Conservation (phyloP, 2,888 invertebrate species). For the Caenorhabditis sulstoni region DNA sequence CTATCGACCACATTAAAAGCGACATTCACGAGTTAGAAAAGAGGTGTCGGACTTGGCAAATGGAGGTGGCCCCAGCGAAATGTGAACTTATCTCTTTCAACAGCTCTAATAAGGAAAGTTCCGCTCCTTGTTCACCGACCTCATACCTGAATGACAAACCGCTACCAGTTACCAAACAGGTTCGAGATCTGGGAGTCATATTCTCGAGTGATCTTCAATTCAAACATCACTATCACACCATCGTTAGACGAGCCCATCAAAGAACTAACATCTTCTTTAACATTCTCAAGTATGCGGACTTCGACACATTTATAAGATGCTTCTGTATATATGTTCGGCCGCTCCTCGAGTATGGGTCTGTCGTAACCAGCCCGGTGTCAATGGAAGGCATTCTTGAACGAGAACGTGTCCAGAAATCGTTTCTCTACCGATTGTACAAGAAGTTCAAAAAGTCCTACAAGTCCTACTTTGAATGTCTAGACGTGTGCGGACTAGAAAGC, state of each 20-base stretch:
- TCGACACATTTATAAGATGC: background rate
- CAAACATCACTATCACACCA: background rate
- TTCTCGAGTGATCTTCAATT: too few species aligned
- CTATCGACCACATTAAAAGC: too few species aligned
- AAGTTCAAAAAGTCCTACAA: background rate
- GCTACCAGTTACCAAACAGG: too few species aligned
- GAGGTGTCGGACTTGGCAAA: too few species aligned
- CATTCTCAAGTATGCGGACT: background rate
- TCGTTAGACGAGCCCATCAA: background rate
- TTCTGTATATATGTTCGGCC: constrained; percentile 1
- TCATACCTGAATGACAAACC: too few species aligned
- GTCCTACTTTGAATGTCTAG: too few species aligned
- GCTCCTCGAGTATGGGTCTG: background rate
- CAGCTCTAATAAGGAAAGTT: background rate
- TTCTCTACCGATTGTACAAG: background rate
- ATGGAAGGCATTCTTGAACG: background rate
- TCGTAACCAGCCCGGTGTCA: background rate
- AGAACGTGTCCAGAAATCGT: constrained; percentile 4
- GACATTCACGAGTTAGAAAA: too few species aligned
- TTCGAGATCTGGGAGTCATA: too few species aligned
- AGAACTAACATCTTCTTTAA: constrained; percentile 11
- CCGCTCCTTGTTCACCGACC: too few species aligned
- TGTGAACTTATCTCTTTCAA: too few species aligned
- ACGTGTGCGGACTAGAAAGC: too few species aligned
- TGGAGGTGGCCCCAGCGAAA: too few species aligned